Conservation (phyloP, 2,113 vertebrate genomes). For the Urocynchramus pylzowi region DNA sequence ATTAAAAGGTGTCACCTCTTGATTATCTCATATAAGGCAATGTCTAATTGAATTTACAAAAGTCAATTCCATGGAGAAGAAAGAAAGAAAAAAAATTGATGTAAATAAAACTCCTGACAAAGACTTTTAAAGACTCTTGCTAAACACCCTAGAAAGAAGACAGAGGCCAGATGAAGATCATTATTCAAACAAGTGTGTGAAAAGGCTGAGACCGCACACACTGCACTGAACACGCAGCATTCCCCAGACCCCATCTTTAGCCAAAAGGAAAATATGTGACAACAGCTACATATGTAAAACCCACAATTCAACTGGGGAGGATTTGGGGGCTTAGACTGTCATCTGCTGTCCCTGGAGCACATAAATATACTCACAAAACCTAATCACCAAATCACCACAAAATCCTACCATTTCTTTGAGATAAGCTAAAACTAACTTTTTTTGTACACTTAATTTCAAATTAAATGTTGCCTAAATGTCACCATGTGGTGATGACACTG, state of each 20-base stretch:
- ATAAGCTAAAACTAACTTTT: not conserved
- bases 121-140: not conserved
- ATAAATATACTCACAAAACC: not conserved
- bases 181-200: not conserved
- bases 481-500: not conserved
- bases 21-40: too few species aligned
- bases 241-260: not conserved
- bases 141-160: not conserved
- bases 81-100: not conserved
- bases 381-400: too few species aligned
- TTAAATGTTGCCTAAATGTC: not conserved
- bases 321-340: not conserved
- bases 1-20: not conserved
- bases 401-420: not conserved
- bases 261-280: not conserved
- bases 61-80: not conserved
- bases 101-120: not conserved
- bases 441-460: not conserved
- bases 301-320: accelerated
- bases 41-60: not conserved
- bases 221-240: not conserved
- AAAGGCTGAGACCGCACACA: not conserved
- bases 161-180: not conserved
- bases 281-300: accelerated
- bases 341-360: not conserved